Conservation (phyloP, 2,888 invertebrate genomes). For the Acrobasis suavella region DNA sequence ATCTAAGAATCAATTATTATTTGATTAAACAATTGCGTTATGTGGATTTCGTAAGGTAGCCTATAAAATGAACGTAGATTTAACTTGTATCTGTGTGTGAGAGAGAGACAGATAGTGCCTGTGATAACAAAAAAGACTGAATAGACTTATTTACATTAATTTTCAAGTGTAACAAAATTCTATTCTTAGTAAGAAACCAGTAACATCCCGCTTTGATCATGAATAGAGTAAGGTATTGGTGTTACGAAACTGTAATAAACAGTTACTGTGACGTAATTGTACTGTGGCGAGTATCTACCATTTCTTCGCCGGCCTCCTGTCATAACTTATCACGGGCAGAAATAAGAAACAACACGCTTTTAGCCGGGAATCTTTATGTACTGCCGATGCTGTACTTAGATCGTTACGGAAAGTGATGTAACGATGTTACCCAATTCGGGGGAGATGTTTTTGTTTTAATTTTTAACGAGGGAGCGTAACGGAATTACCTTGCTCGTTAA, state of each 20-base stretch:
- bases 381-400: background rate
- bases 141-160: too few species aligned
- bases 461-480: background rate
- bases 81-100: too few species aligned
- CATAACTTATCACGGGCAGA: conserved; percentile 8
- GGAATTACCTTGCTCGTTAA: background rate
- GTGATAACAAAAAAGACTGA: too few species aligned
- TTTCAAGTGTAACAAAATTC: too few species aligned
- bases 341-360: conserved; percentile 16
- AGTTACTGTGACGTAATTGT: background rate
- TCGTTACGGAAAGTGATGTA: background rate
- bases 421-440: background rate
- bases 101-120: too few species aligned
- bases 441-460: background rate
- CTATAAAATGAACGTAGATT: too few species aligned
- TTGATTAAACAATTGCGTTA: too few species aligned
- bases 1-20: background rate
- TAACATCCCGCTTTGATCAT: too few species aligned
- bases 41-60: too few species aligned
- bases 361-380: background rate
- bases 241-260: background rate
- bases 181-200: too few species aligned
- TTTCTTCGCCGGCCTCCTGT: background rate
- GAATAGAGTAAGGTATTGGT: too few species aligned
- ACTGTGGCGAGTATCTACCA: background rate